Percentiles rank a stretch among this genome's conserved stretches.
These are phyloP conservation scores for Coregonus ussuriensis DNA, from an alignment of 2,797 vertebrate species.

Conservation along the genomic window DNA sequence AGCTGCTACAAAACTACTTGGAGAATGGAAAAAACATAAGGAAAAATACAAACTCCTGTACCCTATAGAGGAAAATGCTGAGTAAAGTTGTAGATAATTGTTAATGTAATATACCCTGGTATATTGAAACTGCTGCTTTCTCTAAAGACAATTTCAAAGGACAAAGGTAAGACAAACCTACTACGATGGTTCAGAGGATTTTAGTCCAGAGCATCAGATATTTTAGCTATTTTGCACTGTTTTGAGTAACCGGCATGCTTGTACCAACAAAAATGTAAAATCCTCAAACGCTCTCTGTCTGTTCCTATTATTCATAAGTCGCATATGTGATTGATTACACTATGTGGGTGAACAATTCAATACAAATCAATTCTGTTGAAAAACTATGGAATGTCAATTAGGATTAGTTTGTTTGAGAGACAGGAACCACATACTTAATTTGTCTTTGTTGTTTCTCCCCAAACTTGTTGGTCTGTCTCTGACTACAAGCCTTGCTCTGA, in stretches of 20 bases:
- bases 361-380: background rate
- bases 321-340: background rate
- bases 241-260: background rate
- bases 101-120: conserved; percentile 40
- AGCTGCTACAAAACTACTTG: background rate
- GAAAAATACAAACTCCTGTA: background rate
- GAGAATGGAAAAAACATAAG: conserved; percentile 63
- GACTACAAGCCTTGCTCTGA: background rate
- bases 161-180: conserved; percentile 2
- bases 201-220: background rate
- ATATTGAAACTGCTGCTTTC: conserved; percentile 32
- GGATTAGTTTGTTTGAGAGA: background rate
- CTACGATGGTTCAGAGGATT: background rate
- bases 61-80: conserved; percentile 41
- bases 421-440: background rate
- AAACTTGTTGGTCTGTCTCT: conserved; percentile 6
- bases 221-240: background rate
- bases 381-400: background rate
- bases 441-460: background rate
- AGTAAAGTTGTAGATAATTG: conserved; percentile 64
- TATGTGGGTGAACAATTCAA: background rate
- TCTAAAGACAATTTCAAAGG: background rate
- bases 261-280: background rate
- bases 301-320: background rate
- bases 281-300: background rate